Conservation (phyloP, 2,113 vertebrate genomes). For the Cygnus atratus region DNA sequence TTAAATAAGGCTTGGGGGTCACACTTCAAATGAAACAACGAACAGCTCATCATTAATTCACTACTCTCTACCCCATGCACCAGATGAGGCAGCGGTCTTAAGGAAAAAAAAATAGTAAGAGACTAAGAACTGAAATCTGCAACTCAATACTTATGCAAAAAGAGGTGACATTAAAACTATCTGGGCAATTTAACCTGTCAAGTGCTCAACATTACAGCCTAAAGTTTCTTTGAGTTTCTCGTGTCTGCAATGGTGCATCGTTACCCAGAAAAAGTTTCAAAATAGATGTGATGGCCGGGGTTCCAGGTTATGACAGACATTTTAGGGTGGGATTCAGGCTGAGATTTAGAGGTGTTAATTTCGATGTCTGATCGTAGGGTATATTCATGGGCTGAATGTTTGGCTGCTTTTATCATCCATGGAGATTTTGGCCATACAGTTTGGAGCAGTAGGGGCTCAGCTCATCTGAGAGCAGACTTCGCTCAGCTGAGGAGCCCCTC, state of each 20-base stretch:
- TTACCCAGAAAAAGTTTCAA: not conserved
- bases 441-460: not conserved
- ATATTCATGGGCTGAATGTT: accelerated
- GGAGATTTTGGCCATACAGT: accelerated
- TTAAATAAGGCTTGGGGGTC: not conserved
- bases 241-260: not conserved
- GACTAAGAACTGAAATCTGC: not conserved
- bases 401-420: accelerated
- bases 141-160: not conserved
- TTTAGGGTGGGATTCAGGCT: not conserved
- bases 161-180: not conserved
- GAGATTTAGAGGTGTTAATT: not conserved
- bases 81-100: not conserved
- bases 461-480: accelerated
- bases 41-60: constrained; percentile 6
- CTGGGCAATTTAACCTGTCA: not conserved
- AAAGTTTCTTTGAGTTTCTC: not conserved
- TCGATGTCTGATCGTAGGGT: not conserved
- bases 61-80: not conserved
- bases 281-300: not conserved
- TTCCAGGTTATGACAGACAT: accelerated
- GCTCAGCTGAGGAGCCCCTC: not conserved
- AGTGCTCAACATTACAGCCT: not conserved
- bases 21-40: constrained; percentile 9
- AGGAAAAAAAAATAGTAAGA: not conserved